These are phyloP conservation scores for Heptranchias perlo DNA, from an alignment of 2,113 vertebrate genomes.

Conservation along the genomic window DNA sequence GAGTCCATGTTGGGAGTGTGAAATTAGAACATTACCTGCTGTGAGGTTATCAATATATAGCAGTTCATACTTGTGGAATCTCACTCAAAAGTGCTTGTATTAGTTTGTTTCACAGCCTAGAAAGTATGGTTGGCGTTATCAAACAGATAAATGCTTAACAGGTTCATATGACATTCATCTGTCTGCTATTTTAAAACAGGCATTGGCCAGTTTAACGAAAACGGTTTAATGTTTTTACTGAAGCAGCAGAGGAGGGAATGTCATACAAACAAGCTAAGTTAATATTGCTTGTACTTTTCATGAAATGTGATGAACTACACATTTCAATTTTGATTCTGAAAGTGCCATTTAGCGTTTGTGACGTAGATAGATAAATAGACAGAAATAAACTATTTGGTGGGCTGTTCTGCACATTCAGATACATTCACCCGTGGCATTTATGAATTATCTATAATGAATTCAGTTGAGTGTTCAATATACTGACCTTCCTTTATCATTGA, in stretches of 20 bases:
- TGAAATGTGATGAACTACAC: no score
- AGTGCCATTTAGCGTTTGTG: neutral
- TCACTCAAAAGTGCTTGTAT: neutral
- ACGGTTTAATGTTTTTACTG: neutral
- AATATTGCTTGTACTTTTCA: neutral
- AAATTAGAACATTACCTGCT: no score
- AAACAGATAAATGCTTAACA: neutral
- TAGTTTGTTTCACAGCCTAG: no score
- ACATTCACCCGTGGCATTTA: neutral
- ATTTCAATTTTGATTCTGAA: neutral
- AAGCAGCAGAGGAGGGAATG: neutral
- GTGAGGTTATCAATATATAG: no score
- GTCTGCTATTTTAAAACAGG: neutral
- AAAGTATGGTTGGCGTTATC: neutral
- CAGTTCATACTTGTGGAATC: neutral
- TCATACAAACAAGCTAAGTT: neutral
- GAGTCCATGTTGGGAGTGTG: no score
- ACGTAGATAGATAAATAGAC: neutral
- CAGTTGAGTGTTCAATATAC: neutral
- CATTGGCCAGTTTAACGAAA: neutral
- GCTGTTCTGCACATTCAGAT: neutral
- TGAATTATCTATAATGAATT: neutral
- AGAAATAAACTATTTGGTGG: neutral
- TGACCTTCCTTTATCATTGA: conserved; percentile 10
- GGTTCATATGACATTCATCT: neutral